Conservation (phyloP, 1,140 invertebrate genomes). For the Hermetia illucens region DNA sequence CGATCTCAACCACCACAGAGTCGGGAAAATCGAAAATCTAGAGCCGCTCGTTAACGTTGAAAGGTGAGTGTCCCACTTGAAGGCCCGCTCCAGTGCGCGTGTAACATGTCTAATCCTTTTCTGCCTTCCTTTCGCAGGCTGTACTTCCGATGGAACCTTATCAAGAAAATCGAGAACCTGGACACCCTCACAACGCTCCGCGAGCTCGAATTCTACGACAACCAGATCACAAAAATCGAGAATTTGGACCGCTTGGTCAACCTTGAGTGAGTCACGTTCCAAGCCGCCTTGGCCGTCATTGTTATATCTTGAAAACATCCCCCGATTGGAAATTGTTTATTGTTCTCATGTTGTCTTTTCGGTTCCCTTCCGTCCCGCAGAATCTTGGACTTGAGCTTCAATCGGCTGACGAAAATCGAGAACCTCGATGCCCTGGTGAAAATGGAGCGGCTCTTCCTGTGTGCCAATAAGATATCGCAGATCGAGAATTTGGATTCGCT, state of each 20-base stretch:
- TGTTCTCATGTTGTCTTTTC: background rate
- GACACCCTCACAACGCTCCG: conserved; percentile 53
- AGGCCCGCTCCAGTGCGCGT: too few relatives aligned
- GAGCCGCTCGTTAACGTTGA: conserved; percentile 59
- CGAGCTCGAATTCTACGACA: conserved; percentile 93
- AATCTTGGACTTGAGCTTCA: conserved; percentile 92
- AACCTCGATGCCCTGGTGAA: conserved; percentile 68
- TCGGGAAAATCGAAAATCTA: conserved; percentile 69
- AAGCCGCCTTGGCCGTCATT: too few relatives aligned
- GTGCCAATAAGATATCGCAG: conserved; percentile 82
- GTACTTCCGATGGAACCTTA: conserved; percentile 86
- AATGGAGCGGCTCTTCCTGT: conserved; percentile 77
- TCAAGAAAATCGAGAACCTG: conserved; percentile 88
- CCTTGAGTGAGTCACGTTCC: conserved; percentile 58
- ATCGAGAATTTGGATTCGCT: conserved; percentile 86
- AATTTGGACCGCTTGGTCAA: conserved; percentile 76
- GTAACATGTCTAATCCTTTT: conserved; percentile 1
- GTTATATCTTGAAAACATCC: background rate
- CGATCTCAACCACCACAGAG: conserved; percentile 78
- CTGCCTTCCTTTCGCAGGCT: conserved; percentile 34
- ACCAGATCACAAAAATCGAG: conserved; percentile 84
- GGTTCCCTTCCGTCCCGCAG: conserved; percentile 43
- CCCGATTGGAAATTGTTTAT: background rate
- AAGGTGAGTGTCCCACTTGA: conserved; percentile 31
- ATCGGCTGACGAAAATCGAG: conserved; percentile 81